Evolutionary conservation across 2,113 vertebrate genomes (phyloP), one percentile per base, ranked within the genome.

Genomic region (Danio rerio): DNA sequence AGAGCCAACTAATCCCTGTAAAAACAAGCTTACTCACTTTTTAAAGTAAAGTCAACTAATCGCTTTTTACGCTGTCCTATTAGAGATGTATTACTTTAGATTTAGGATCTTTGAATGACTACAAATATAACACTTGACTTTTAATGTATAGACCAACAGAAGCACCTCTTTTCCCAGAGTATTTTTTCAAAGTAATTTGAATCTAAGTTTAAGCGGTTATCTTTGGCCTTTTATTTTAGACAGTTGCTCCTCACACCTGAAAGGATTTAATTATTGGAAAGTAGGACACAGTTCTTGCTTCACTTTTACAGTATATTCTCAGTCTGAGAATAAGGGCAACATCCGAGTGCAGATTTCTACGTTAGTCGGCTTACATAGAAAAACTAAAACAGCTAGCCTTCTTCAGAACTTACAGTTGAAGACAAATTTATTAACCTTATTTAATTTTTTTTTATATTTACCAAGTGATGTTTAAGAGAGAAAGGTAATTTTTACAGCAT

Each of bases 321-420:
- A 72, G 1, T 81, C 78, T 68, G 77, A 71, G 88, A 90, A 47
- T 53, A 78, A 90, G 85, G 88, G 11, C 87, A 89, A 68, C 65
- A 83, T 70, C 71, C 74, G 31, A 65, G 43, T 40, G 43, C 16
- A n/a, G 16, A 49, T 56, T 9, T 31, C 21, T 49, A 69, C 6
- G 15, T 15, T 59, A 59, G 6, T 16, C 61, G 7, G 20, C 21
- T 13, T 18, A 47, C 43, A 47, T 68, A 42, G 47, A 68, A 68
- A 31, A 31, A 3, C 31, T 31, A 31, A 31, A 31, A 31, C 31
- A 31, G 18, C 0, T 11, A 21, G 20, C 21, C 4, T 20, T 69
- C 43, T 49, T 52, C 8, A 62, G 9, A 73, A 55, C 15, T 13
- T 13, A 53, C 20, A 52, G 18, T 9, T 52, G 7, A 40, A 15